phyloP scores from a whole-genome alignment of 2,888 invertebrate species.

The Coelinius sp. region DNA sequence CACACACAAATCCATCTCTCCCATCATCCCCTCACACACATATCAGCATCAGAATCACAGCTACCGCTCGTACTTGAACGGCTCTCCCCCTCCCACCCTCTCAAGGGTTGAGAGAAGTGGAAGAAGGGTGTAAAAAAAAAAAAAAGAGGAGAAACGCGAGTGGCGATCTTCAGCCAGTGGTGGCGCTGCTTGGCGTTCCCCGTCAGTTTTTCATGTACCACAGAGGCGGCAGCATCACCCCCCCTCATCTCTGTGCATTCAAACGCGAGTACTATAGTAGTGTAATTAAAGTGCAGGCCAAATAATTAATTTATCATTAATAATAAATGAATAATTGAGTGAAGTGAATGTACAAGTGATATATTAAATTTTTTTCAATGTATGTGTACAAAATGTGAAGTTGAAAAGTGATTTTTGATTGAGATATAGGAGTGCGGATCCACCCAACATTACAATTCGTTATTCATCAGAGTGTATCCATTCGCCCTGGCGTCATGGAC shows the following conservation, averaged over 20 bases:
- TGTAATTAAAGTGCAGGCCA: background rate
- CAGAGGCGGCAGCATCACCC: background rate
- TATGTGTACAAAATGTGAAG: background rate
- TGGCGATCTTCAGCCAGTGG: slow-evolving; percentile 12
- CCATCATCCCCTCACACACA: background rate
- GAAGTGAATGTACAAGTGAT: background rate
- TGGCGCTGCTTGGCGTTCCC: slow-evolving; percentile 27
- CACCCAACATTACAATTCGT: background rate
- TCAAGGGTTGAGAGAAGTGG: slow-evolving; percentile 46
- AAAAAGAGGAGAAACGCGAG: slow-evolving; percentile 13
- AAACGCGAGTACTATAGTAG: background rate
- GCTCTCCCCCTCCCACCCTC: slow-evolving; percentile 21
- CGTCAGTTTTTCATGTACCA: slow-evolving; percentile 40
- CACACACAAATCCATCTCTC: background rate
- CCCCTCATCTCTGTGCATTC: background rate
- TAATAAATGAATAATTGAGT: background rate
- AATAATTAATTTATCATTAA: background rate
- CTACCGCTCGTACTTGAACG: slow-evolving; percentile 7
- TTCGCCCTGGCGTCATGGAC: background rate
- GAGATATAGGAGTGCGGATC: background rate
- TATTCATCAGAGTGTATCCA: background rate
- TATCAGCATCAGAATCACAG: background rate
- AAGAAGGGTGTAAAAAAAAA: slow-evolving; percentile 30
- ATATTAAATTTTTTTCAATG: background rate
- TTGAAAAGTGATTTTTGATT: background rate